phyloP scores from a whole-genome alignment of 2,888 invertebrate species.

The Xanthorhoe designata region DNA sequence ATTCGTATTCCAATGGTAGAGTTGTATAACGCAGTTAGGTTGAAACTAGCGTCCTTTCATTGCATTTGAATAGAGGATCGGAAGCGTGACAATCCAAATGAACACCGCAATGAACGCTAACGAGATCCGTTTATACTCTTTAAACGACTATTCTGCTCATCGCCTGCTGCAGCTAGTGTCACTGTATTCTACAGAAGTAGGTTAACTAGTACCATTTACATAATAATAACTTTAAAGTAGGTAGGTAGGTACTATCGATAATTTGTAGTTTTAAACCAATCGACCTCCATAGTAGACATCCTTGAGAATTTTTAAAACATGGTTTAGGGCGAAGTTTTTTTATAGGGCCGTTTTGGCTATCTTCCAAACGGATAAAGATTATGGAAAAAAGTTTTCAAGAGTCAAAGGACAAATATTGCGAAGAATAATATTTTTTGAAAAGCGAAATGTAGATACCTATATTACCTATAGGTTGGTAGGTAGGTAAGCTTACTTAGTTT shows the following conservation, averaged over 20 bases:
- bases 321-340: too few relatives aligned
- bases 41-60: constrained; percentile 12
- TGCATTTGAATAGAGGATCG: constrained; percentile 32
- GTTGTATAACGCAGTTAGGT: constrained; percentile 10
- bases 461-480: too few relatives aligned
- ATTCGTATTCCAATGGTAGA: background rate
- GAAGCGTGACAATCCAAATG: constrained; percentile 31
- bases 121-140: constrained; percentile 33
- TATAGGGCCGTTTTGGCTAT: too few relatives aligned
- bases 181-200: constrained; percentile 18
- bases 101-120: constrained; percentile 32
- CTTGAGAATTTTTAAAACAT: too few relatives aligned
- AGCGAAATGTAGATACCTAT: too few relatives aligned
- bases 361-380: too few relatives aligned
- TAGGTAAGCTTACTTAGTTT: too few relatives aligned
- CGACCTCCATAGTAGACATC: background rate
- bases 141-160: constrained; percentile 31
- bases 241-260: background rate
- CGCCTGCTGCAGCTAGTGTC: constrained; percentile 13
- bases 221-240: constrained; percentile 12
- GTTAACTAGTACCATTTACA: constrained; percentile 18
- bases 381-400: too few relatives aligned
- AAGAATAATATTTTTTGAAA: background rate
- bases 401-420: too few relatives aligned
- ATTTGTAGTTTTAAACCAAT: background rate